These are phyloP conservation scores for Homalodisca vitripennis DNA, from an alignment of 1,140 invertebrate species.

Conservation along the genomic window DNA sequence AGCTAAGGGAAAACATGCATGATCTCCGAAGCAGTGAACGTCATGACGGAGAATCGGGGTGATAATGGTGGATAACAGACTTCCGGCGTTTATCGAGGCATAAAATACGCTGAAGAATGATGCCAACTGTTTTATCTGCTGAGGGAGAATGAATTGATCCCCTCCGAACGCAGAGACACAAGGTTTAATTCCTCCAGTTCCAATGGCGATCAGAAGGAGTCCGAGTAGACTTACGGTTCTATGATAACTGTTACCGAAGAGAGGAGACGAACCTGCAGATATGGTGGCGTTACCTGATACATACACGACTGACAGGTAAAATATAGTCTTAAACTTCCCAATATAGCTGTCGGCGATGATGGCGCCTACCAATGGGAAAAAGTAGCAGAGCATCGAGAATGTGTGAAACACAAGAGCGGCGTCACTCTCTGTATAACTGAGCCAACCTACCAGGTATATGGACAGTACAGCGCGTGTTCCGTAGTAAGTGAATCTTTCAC, in stretches of 20 bases:
- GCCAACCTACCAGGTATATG: slow-evolving; percentile 70
- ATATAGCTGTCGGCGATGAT: slow-evolving; percentile 83
- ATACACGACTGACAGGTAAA: slow-evolving; percentile 87
- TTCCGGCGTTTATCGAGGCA: slow-evolving; percentile 91
- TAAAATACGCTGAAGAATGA: slow-evolving; percentile 94
- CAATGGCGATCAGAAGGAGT: slow-evolving; percentile 78
- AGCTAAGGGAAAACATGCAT: slow-evolving; percentile 84
- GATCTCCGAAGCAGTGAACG: slow-evolving; percentile 77
- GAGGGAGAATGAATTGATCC: slow-evolving; percentile 86
- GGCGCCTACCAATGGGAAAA: slow-evolving; percentile 83
- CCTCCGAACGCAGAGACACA: slow-evolving; percentile 98
- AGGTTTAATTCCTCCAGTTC: slow-evolving; percentile 96
- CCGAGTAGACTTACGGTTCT: slow-evolving; percentile 73
- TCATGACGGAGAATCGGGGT: slow-evolving; percentile 85
- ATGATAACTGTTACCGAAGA: slow-evolving; percentile 43
- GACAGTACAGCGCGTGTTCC: slow-evolving; percentile 91
- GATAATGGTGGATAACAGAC: slow-evolving; percentile 83
- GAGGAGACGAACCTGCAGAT: slow-evolving; percentile 17
- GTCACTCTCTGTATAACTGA: slow-evolving; percentile 61
- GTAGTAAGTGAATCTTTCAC: slow-evolving; percentile 94
- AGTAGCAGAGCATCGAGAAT: slow-evolving; percentile 80
- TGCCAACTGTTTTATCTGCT: slow-evolving; percentile 70
- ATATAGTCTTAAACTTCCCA: slow-evolving; percentile 80
- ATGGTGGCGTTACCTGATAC: slow-evolving; percentile 79
- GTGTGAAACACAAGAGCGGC: slow-evolving; percentile 80